Evolutionary conservation across 2,888 invertebrate genomes (phyloP), one percentile per base, ranked within the genome.

Genomic region (Hofmannophila pseudospretella): DNA sequence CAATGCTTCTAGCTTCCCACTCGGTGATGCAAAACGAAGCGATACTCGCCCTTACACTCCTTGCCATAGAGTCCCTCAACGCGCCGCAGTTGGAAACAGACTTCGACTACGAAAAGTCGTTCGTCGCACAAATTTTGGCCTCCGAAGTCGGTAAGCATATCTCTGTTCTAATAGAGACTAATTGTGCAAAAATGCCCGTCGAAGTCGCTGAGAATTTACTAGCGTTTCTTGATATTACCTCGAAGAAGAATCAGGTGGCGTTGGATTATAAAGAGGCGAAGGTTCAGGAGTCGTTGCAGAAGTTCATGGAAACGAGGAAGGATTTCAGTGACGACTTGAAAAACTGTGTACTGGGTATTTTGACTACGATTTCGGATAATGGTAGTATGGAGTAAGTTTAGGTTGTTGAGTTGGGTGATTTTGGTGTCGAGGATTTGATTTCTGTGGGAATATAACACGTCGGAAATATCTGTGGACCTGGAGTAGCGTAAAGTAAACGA

Each of bases 1-100:
- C 91, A 71, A 96, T 97, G 96, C 84, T 94, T 47, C 89, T 92
- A 3, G 93, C 94, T 2, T 93, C 94, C 57, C 95, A 96, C 79
- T 87, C 93, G 4, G 91, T 96, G 16, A 97, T 97, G 97, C 94
- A 94, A 68, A 94, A 93, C 66, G 95, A 95, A 77, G 93, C 94
- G 0, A 88, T 94, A 38, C 84, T 92, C 51, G 91, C 94, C 22
- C 82, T 95, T 37, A 92, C 91, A 47, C 88, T 94, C 25, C 76
- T 94, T 7, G 69, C 80, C 1, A 64, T 76, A 36, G 67, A 75
- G 44, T 58, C 67, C 0, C 53, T 79, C 38, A 72, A 67, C 38
- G 51, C 56, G 34, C 50, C 44, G 0, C 47, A 59, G 0, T 53
- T 51, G 54, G 27, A 19, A 41, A 11, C 11, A 4, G 56, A 58